A percentile compares a stretch with the other conserved stretches of the same genome.
Evolutionary conservation across 2,888 invertebrate species (phyloP).

Genomic region (Elmis aenea): DNA sequence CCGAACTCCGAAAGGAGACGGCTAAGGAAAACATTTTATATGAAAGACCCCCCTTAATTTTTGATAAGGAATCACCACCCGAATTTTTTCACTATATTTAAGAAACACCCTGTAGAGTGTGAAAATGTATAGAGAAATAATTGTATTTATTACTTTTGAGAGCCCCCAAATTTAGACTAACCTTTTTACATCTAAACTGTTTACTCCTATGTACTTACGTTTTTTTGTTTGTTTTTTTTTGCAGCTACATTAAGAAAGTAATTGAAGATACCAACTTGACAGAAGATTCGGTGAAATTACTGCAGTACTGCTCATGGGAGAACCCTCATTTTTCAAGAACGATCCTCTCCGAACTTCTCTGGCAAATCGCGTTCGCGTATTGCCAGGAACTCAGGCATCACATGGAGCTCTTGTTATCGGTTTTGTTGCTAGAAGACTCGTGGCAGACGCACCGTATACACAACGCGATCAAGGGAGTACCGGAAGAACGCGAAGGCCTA

Average conservation of each 20-base stretch:
- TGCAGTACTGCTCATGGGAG: slow-evolving; percentile 96
- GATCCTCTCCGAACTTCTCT: slow-evolving; percentile 83
- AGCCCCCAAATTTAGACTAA: not conserved
- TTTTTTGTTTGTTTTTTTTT: slow-evolving; percentile 21
- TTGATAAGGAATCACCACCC: too few relatives aligned
- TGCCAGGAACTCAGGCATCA: slow-evolving; percentile 92
- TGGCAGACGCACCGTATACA: slow-evolving; percentile 95
- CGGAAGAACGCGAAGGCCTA: slow-evolving; percentile 84
- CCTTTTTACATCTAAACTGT: too few relatives aligned
- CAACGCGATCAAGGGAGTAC: slow-evolving; percentile 85
- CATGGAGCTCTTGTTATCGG: slow-evolving; percentile 80
- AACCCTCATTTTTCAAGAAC: slow-evolving; percentile 89
- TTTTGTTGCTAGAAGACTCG: slow-evolving; percentile 87
- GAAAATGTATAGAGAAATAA: too few relatives aligned
- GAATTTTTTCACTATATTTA: too few relatives aligned
- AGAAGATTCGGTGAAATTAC: slow-evolving; percentile 83
- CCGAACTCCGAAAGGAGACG: too few relatives aligned
- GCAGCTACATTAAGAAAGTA: slow-evolving; percentile 86
- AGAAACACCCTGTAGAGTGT: too few relatives aligned
- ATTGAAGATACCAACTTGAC: slow-evolving; percentile 91
- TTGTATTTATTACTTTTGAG: too few relatives aligned
- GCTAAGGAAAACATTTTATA: too few relatives aligned
- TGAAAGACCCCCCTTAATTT: too few relatives aligned
- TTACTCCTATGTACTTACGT: too few relatives aligned
- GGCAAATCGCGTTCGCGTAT: slow-evolving; percentile 87